Evolutionary conservation across 2,797 vertebrate genomes (phyloP).

Genomic region (Bucorvus abyssinicus): DNA sequence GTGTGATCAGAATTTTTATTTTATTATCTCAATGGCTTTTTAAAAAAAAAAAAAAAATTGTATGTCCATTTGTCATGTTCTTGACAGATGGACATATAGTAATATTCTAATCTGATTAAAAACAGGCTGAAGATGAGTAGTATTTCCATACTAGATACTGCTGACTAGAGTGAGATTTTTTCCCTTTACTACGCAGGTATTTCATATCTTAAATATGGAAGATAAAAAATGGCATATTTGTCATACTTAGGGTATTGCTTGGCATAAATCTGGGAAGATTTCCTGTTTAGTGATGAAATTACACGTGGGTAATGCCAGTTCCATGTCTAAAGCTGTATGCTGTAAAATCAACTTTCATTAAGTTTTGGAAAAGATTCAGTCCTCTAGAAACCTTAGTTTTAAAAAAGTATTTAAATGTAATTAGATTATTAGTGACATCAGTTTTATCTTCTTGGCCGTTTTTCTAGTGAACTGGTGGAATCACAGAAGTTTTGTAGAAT

Average conservation of each 20-base stretch:
- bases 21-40: background rate
- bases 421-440: background rate
- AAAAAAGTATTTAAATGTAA: background rate
- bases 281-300: background rate
- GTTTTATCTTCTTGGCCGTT: background rate
- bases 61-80: background rate
- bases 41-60: background rate
- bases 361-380: background rate
- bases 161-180: background rate
- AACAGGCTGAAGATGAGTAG: background rate
- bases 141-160: background rate
- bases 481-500: background rate
- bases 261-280: background rate
- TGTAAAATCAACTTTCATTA: background rate
- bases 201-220: background rate
- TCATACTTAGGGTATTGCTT: background rate
- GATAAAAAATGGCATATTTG: background rate
- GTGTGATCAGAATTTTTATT: background rate
- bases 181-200: background rate
- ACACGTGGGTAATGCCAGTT: background rate
- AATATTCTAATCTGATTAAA: background rate
- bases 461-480: background rate
- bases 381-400: background rate
- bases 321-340: background rate
- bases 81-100: background rate